phyloP scores from a whole-genome alignment of 2,888 invertebrate genomes.

The Macaria notata region DNA sequence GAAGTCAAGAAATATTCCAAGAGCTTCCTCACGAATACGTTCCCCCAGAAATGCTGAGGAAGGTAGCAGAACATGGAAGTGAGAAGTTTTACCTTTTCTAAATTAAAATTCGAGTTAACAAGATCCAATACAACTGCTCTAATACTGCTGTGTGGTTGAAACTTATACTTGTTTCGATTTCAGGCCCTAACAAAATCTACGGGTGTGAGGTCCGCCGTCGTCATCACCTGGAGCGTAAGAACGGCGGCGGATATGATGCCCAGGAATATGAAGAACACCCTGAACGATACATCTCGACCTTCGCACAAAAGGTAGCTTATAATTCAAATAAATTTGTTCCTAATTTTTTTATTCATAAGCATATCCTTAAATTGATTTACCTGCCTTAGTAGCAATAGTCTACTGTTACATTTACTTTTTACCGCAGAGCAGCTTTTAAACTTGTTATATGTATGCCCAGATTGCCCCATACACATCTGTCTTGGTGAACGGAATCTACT shows the following conservation, averaged over 20 bases:
- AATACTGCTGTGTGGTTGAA: no score
- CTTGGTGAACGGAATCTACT: constrained; percentile 98
- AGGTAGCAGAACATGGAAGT: constrained; percentile 99
- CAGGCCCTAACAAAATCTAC: constrained; percentile 96
- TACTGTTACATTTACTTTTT: no score
- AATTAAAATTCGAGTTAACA: background rate
- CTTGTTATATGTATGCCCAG: constrained; percentile 53
- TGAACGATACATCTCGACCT: constrained; percentile 96
- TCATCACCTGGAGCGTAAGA: constrained; percentile 95
- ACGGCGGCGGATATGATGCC: constrained; percentile 95
- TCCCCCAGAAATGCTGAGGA: constrained; percentile 95
- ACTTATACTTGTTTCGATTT: background rate
- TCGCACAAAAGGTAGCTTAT: constrained; percentile 90
- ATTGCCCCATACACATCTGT: constrained; percentile 99
- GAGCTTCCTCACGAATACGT: constrained; percentile 99
- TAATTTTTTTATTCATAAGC: no score
- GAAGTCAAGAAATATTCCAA: constrained; percentile 96
- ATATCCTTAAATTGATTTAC: no score
- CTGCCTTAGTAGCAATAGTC: no score
- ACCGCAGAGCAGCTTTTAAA: background rate
- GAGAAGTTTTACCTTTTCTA: constrained; percentile 49
- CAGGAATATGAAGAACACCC: constrained; percentile 94
- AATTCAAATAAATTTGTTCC: background rate
- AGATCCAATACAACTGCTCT: no score
- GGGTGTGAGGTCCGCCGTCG: constrained; percentile 97